Evolutionary conservation across 2,888 invertebrate genomes (phyloP), one percentile per base, ranked within the genome.

Genomic region (Plemyria rubiginata): DNA sequence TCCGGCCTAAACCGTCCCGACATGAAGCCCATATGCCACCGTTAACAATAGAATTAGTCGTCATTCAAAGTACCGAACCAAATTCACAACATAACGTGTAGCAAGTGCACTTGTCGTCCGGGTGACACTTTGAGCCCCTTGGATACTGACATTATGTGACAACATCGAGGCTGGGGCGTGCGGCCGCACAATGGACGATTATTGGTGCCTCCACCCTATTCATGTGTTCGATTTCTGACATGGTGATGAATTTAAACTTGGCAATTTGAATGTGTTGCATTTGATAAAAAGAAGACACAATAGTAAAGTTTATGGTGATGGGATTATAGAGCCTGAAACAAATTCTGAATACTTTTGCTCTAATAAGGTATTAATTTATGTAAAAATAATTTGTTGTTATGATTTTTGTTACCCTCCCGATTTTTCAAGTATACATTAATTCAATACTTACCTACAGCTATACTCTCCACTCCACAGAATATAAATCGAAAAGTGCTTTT

Each of bases 21-120:
- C 86, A 84, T 86, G 85, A 84, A 68, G 76, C 83, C 88, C 92
- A 92, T 91, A 91, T 92, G 92, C 80, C 86, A 78, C 74, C 85
- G 82, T 82, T 82, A 85, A 92, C 92, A 92, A 92, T 90, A 79
- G 92, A 90, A 92, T 92, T 92, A 92, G 92, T 82, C 88, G 85
- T 84, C 87, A 92, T 92, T 92, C 88, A 92, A 86, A 90, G 85
- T 84, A 84, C 82, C 82, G 83, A 81, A 78, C 83, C 82, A 84
- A 90, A 90, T 81, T 81, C 72, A 77, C 81, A 84, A 84, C 87
- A 87, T 88, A 86, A 84, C 86, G 79, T 85, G 87, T 86, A 78
- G 88, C 90, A 88, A 92, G 91, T 90, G 90, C 87, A 87, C 86
- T 88, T 79, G 83, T 86, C 22, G 46, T 32, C 13, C 84, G 76